Percentiles rank a stretch among this genome's conserved stretches.
These are phyloP conservation scores for Caerostris extrusa DNA, from an alignment of 1,140 invertebrate species.

Conservation along the genomic window DNA sequence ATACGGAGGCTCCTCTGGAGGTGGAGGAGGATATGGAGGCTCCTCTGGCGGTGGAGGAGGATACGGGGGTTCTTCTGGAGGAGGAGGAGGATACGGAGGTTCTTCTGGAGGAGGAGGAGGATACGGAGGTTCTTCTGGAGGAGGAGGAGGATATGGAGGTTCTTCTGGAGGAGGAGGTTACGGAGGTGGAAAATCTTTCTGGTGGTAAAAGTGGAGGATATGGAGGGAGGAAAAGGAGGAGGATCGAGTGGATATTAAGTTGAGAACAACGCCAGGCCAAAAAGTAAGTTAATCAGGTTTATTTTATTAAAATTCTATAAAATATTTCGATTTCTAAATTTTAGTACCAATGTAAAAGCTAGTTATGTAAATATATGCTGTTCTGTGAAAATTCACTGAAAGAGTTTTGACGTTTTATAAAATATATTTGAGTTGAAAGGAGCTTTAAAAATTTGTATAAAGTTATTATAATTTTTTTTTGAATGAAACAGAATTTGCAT, in stretches of 20 bases:
- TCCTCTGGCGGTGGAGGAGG: slow-evolving; percentile 72
- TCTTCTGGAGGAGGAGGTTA: slow-evolving; percentile 71
- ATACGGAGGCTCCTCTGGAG: slow-evolving; percentile 72
- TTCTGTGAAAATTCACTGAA: not conserved
- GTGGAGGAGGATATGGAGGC: slow-evolving; percentile 77
- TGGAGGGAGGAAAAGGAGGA: slow-evolving; percentile 77
- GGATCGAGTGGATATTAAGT: slow-evolving; percentile 69
- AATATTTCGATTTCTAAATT: not conserved
- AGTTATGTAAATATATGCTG: not conserved
- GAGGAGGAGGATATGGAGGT: slow-evolving; percentile 70
- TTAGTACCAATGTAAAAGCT: not conserved
- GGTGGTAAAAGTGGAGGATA: slow-evolving; percentile 72
- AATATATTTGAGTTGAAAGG: not conserved
- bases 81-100: slow-evolving; percentile 75
- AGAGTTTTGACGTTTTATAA: not conserved
- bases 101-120: slow-evolving; percentile 70
- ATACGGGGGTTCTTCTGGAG: slow-evolving; percentile 32
- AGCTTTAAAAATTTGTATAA: not conserved
- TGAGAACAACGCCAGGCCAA: slow-evolving; percentile 24
- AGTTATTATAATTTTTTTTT: too few relatives aligned
- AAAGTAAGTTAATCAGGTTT: slow-evolving; percentile 30
- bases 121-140: slow-evolving; percentile 61
- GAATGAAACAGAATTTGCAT: too few relatives aligned
- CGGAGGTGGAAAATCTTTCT: slow-evolving; percentile 64
- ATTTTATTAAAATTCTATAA: not conserved